Conservation (phyloP, 2,113 vertebrate species). For the Ameiurus melas region DNA sequence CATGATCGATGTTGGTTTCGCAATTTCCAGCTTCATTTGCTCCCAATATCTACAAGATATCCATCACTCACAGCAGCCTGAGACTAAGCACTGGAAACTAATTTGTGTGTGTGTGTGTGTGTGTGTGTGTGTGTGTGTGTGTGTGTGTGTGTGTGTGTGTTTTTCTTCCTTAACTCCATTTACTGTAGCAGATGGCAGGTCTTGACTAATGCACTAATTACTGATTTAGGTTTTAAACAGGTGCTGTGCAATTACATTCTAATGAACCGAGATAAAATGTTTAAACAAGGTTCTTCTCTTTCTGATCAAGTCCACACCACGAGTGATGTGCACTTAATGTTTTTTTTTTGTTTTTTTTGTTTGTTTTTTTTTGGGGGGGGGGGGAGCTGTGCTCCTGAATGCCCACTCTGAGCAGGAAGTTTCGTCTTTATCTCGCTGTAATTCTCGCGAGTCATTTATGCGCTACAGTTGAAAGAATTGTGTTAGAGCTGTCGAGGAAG, state of each 20-base stretch:
- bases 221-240: constrained; percentile 39
- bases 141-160: background rate
- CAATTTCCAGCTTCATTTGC: background rate
- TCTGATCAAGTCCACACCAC: constrained; percentile 16
- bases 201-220: constrained; percentile 40
- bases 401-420: background rate
- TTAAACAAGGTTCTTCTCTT: constrained; percentile 39
- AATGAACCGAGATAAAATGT: constrained; percentile 44
- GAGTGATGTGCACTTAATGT: background rate
- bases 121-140: background rate
- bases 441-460: constrained; percentile 4
- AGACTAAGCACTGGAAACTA: constrained; percentile 11
- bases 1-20: background rate
- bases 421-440: constrained; percentile 1
- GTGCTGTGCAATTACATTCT: constrained; percentile 36
- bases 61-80: background rate
- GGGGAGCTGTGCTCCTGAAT: background rate
- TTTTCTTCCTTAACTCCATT: constrained; percentile 29
- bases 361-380: no score
- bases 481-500: constrained; percentile 24
- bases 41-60: background rate
- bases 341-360: no score
- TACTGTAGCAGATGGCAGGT: constrained; percentile 40
- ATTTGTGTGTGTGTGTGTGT: background rate
- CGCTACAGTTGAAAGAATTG: constrained; percentile 9